Evolutionary conservation across 1,140 invertebrate species (phyloP).

Genomic region (Tetramorium parvispinum): DNA sequence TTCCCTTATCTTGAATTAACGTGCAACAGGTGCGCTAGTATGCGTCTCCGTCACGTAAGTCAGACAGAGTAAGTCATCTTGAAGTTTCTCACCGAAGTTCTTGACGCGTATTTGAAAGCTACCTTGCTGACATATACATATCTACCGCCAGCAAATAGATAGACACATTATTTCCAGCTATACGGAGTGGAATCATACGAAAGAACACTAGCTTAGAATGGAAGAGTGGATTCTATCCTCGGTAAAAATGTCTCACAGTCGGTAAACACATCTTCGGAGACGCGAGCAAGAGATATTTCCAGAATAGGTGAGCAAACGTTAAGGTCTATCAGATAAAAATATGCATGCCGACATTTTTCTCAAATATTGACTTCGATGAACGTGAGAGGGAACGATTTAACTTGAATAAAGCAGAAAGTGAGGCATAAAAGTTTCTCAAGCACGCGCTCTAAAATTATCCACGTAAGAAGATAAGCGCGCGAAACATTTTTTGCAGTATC

Average conservation of each 20-base stretch:
- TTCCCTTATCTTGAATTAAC: constrained; percentile 80
- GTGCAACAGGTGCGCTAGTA: constrained; percentile 80
- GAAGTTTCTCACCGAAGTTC: constrained; percentile 58
- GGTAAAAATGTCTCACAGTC: background rate
- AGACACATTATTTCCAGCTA: background rate
- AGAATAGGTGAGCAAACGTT: background rate
- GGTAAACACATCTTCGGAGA: background rate
- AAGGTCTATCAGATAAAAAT: background rate
- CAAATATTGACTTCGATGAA: constrained; percentile 2
- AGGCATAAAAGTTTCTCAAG: background rate
- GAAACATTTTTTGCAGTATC: background rate
- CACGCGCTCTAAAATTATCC: background rate
- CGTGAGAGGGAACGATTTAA: background rate
- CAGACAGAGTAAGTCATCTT: constrained; percentile 66
- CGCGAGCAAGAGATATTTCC: background rate
- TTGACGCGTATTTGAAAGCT: constrained; percentile 32
- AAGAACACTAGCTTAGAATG: background rate
- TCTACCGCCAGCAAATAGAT: background rate
- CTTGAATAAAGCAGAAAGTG: background rate
- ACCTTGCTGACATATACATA: background rate
- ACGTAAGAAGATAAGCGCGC: background rate
- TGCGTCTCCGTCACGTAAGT: constrained; percentile 70
- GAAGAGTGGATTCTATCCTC: background rate
- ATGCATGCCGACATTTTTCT: background rate
- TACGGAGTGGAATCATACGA: background rate